Base-by-base conservation (phyloP, 2,797 vertebrate genomes). In the Furcifer pardalis region DNA sequence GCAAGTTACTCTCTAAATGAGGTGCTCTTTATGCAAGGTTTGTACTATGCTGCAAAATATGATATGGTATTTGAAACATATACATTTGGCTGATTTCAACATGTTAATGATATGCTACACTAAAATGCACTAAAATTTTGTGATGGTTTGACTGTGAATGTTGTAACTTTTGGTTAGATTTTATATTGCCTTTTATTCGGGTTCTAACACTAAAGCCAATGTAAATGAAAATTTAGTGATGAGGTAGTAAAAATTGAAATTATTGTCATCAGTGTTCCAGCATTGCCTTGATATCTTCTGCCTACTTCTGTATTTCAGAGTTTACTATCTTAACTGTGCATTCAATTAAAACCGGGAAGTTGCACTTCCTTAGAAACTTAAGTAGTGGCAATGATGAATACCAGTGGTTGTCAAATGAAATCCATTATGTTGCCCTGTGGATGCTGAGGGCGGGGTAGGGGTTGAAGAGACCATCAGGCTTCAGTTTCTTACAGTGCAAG, bases 41-140 rank as follows among this genome's bases (percentile, higher is more conserved):
- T n/a, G n/a, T n/a, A n/a, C 93, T 93, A 65, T 90, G 86, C 89
- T 91, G 88, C 92, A 88, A 86, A 87, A 91, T 88, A 92, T 87
- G 89, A 10, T 91, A 87, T 94, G 93, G 93, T 91, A 91, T 93
- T 94, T 82, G 78, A 77, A 86, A 81, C 30, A 65, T 81, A 74
- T 17, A 56, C 65, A 65, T 69, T n/a, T 56, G 91, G 87, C 85
- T 77, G n/a, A 69, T 32, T 92, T 88, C 87, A 93, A 84, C 89
- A 91, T 90, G 88, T 90, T 93, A 90, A 91, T 94, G 91, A 93
- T 91, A 90, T 89, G 90, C 88, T 81, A n/a, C n/a, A n/a, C n/a
- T n/a, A n/a, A n/a, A n/a, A 91, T 86, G 84, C 77, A 87, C 86
- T 90, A 91, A 92, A 92, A 90, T 90, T 84, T 82, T 91, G 86